A percentile compares a stretch with the other conserved stretches of the same genome.
Conservation (phyloP, 2,797 vertebrate genomes). For the Hyperoplus lanceolatus region DNA sequence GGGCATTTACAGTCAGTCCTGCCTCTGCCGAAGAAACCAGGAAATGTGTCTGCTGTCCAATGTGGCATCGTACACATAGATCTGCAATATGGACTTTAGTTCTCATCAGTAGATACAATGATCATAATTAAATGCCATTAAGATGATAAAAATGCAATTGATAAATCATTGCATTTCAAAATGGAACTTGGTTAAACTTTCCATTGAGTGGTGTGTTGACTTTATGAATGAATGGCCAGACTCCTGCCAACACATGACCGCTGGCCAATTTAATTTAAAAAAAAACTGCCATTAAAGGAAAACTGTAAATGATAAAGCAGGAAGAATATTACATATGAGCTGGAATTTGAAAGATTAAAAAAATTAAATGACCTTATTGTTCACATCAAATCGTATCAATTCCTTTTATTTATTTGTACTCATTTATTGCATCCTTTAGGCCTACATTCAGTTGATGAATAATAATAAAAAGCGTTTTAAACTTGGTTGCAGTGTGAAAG, state of each 20-base stretch:
- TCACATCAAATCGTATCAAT: too few species aligned
- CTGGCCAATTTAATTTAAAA: background rate
- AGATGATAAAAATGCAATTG: background rate
- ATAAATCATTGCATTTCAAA: background rate
- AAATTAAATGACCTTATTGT: too few species aligned
- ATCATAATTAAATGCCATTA: background rate
- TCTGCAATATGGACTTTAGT: background rate
- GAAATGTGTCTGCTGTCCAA: conserved; percentile 54
- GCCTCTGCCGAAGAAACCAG: conserved; percentile 21
- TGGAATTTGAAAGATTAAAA: background rate
- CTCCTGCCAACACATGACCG: background rate
- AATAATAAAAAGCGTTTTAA: too few species aligned
- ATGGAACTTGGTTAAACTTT: background rate
- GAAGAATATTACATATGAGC: background rate
- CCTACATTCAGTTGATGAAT: too few species aligned
- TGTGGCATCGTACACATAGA: conserved; percentile 4
- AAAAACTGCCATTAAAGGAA: background rate
- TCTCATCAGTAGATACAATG: background rate
- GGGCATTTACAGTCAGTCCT: conserved; percentile 45
- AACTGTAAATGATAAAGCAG: background rate
- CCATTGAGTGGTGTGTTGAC: background rate
- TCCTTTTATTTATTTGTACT: too few species aligned
- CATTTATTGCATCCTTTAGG: too few species aligned
- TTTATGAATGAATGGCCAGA: conserved; percentile 1
- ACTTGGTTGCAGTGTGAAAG: background rate